These are phyloP conservation scores for Blennius ocellaris DNA, from an alignment of 2,113 vertebrate species.

Conservation along the genomic window DNA sequence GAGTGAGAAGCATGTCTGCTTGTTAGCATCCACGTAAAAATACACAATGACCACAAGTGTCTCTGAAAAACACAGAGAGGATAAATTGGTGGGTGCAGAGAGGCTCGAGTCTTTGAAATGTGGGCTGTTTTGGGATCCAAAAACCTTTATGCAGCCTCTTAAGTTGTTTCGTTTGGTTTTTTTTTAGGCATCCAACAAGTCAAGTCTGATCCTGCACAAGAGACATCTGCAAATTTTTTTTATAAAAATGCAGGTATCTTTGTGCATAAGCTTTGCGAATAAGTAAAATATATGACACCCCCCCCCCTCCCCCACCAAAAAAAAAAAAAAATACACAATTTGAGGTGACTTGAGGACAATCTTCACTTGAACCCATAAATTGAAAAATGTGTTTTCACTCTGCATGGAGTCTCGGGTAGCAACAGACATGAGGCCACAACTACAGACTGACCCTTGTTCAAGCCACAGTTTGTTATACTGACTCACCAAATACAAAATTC, in stretches of 20 bases:
- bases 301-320: too few species aligned
- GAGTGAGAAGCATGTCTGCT: not conserved
- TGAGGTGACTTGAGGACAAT: too few species aligned
- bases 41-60: conserved; percentile 26
- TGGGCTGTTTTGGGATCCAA: not conserved
- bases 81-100: conserved; percentile 19
- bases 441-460: too few species aligned
- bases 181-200: not conserved
- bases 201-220: not conserved
- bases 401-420: not conserved
- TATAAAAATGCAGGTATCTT: not conserved
- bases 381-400: not conserved
- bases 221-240: not conserved
- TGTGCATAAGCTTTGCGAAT: not conserved
- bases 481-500: too few species aligned
- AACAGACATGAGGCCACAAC: too few species aligned
- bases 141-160: too few species aligned
- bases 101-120: not conserved
- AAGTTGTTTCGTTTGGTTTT: not conserved
- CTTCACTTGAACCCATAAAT: not conserved
- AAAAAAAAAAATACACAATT: not conserved
- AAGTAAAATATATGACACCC: not conserved
- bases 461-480: too few species aligned
- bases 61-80: not conserved
- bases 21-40: conserved; percentile 19